A percentile compares a stretch with the other conserved stretches of the same genome.
These are phyloP conservation scores for Palythoa caribaeorum DNA, from an alignment of 92 coral and sea anemone species.

Conservation along the genomic window DNA sequence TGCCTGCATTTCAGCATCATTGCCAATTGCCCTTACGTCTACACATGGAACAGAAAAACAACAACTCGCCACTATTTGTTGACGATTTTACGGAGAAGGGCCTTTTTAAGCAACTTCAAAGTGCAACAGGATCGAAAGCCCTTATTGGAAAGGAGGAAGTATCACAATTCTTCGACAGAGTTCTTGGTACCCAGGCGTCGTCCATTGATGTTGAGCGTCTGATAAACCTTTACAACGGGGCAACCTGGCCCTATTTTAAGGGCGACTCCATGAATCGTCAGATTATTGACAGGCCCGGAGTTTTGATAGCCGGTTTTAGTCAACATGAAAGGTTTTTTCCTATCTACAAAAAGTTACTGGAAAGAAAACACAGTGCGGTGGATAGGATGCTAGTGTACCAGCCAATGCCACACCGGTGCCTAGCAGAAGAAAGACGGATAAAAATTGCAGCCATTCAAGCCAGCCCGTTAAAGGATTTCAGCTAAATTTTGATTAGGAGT, in stretches of 20 bases:
- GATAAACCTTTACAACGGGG: constrained; percentile 10
- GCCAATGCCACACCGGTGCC: constrained; percentile 53
- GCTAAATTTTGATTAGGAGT: constrained; percentile 22
- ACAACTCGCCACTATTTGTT: constrained; percentile 37
- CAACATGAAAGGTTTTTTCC: background rate
- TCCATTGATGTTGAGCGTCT: background rate
- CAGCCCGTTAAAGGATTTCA: constrained; percentile 47
- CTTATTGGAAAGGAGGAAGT: constrained; percentile 9
- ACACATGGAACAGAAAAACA: constrained; percentile 52
- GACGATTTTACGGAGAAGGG: constrained; percentile 56
- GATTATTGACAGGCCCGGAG: background rate
- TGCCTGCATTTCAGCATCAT: constrained; percentile 63
- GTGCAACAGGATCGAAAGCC: background rate
- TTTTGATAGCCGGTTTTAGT: background rate
- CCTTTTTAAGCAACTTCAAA: background rate
- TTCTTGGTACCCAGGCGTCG: background rate
- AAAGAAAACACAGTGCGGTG: constrained; percentile 65
- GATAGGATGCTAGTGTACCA: constrained; percentile 57
- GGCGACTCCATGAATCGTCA: constrained; percentile 5
- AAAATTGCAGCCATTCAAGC: constrained; percentile 13
- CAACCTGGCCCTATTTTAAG: constrained; percentile 6
- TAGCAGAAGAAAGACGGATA: constrained; percentile 33
- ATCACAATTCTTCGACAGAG: background rate
- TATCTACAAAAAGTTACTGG: constrained; percentile 30
- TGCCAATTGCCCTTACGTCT: constrained; percentile 51